phyloP scores from a whole-genome alignment of 2,113 vertebrate species.

The Dicrurus megarhynchus region DNA sequence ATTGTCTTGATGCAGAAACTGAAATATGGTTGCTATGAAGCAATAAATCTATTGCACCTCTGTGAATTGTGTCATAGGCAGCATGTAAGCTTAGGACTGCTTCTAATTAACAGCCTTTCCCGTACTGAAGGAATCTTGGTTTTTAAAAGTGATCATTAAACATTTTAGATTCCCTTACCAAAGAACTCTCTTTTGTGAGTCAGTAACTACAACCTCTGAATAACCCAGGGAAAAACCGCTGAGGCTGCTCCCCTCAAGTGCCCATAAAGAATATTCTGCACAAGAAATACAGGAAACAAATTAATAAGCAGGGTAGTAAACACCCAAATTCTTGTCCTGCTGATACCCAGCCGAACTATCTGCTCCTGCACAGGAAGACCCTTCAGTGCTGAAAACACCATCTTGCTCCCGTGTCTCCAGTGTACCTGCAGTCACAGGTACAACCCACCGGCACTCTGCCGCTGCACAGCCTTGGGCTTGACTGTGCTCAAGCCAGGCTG shows the following conservation, averaged over 20 bases:
- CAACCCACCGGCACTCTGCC: background rate
- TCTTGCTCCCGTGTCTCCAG: rapidly evolving
- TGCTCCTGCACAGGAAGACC: background rate
- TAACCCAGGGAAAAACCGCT: background rate
- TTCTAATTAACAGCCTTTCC: background rate
- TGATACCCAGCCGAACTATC: background rate
- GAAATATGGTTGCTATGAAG: background rate
- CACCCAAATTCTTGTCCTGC: background rate
- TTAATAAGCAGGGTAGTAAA: background rate
- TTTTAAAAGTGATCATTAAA: background rate
- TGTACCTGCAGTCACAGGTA: background rate
- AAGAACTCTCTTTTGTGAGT: background rate
- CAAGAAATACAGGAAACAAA: background rate
- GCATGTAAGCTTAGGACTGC: background rate
- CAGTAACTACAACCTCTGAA: background rate
- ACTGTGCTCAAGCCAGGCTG: background rate
- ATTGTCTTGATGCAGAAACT: background rate
- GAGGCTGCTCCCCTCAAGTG: background rate
- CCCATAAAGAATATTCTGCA: background rate
- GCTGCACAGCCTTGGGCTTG: background rate
- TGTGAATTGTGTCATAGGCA: background rate
- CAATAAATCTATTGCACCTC: background rate
- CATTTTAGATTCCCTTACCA: background rate
- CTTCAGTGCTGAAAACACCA: background rate
- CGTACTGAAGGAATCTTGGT: background rate